phyloP scores from a whole-genome alignment of 2,113 vertebrate species.

The Eptesicus fuscus region DNA sequence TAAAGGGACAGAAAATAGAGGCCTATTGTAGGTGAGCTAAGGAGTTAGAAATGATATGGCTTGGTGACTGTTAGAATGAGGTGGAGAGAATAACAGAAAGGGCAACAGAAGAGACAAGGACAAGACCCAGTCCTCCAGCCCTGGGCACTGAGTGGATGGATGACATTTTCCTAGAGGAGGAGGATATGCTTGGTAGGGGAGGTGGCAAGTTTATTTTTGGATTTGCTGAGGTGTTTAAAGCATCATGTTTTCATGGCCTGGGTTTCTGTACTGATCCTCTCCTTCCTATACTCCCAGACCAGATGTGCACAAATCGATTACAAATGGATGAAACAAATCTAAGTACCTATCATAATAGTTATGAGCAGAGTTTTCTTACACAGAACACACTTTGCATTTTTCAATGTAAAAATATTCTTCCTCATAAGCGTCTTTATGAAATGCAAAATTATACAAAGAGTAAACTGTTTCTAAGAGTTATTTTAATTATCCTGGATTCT shows the following conservation, averaged over 20 bases:
- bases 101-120: background rate
- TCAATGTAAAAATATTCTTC: background rate
- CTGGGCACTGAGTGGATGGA: background rate
- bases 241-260: background rate
- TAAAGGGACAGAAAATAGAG: background rate
- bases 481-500: slow-evolving; percentile 5
- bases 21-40: background rate
- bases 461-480: slow-evolving; percentile 14
- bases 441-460: background rate
- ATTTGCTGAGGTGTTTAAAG: background rate
- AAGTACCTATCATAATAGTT: background rate
- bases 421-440: background rate
- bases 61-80: background rate
- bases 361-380: background rate
- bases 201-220: background rate
- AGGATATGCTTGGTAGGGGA: background rate
- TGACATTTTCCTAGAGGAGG: background rate
- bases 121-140: background rate
- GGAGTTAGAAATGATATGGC: background rate
- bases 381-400: background rate
- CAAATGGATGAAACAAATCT: background rate
- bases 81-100: background rate
- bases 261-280: background rate
- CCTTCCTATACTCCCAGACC: background rate
- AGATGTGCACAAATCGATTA: background rate